These are phyloP conservation scores for Bombyx huttoni DNA, from an alignment of 2,888 invertebrate genomes.

Conservation along the genomic window DNA sequence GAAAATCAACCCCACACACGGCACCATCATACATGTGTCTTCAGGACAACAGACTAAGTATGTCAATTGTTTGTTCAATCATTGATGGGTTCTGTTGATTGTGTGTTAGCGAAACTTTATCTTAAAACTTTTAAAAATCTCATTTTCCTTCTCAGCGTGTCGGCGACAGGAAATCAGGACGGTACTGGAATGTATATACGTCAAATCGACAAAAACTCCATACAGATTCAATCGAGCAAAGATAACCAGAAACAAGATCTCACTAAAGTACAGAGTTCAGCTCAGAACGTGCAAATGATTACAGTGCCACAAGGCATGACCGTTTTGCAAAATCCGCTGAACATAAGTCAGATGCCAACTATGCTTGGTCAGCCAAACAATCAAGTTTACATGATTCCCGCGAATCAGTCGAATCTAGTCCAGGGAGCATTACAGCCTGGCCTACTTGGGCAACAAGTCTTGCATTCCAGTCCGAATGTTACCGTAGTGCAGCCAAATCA, in stretches of 20 bases:
- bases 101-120: no score
- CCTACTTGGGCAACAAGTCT: slow-evolving; percentile 45
- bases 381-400: slow-evolving; percentile 64
- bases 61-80: slow-evolving; percentile 10
- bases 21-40: slow-evolving; percentile 62
- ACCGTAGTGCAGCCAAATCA: slow-evolving; percentile 65
- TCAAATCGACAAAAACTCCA: slow-evolving; percentile 55
- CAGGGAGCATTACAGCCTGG: slow-evolving; percentile 45
- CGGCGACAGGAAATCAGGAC: slow-evolving; percentile 44
- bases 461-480: slow-evolving; percentile 56
- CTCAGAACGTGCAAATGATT: slow-evolving; percentile 64
- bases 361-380: slow-evolving; percentile 54
- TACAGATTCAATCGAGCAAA: slow-evolving; percentile 54
- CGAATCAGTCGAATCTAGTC: slow-evolving; percentile 49
- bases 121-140: not conserved
- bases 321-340: slow-evolving; percentile 54
- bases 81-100: no score
- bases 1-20: slow-evolving; percentile 63
- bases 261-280: slow-evolving; percentile 44
- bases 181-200: slow-evolving; percentile 60
- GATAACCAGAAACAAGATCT: slow-evolving; percentile 54
- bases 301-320: slow-evolving; percentile 64
- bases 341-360: slow-evolving; percentile 52
- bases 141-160: slow-evolving; percentile 30
- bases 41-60: slow-evolving; percentile 65